Evolutionary conservation across 2,113 vertebrate genomes (phyloP).

Genomic region (Plecotus auritus): DNA sequence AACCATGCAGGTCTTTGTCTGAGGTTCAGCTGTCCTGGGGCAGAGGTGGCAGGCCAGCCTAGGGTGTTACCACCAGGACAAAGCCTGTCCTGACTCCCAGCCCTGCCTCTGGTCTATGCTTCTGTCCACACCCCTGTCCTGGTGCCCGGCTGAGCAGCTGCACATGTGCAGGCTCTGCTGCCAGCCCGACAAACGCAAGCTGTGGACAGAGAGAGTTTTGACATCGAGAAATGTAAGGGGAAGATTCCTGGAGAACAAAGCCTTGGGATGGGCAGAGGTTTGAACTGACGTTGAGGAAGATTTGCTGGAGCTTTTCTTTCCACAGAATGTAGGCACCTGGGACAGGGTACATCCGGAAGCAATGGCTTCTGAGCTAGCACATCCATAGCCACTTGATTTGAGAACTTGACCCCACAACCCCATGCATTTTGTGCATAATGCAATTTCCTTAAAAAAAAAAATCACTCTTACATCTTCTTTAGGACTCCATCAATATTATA

Average conservation of each 20-base stretch:
- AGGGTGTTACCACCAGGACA: rapidly evolving
- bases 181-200: background rate
- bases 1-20: background rate
- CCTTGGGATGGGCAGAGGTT: background rate
- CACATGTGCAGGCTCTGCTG: rapidly evolving
- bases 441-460: background rate
- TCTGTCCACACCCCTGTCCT: background rate
- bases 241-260: background rate
- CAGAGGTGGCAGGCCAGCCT: background rate
- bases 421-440: background rate
- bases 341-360: background rate
- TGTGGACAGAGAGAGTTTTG: background rate
- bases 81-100: background rate
- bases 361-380: background rate
- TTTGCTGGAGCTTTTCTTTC: background rate
- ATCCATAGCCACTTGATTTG: background rate
- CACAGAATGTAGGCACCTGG: background rate
- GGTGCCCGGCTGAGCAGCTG: background rate
- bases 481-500: background rate
- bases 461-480: background rate
- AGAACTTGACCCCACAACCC: background rate
- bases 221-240: background rate
- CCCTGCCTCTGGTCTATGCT: background rate
- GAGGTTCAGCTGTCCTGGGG: background rate
- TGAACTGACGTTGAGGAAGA: background rate